Evolutionary conservation across 2,888 invertebrate genomes (phyloP), one percentile per base, ranked within the genome.

Genomic region (Pinctada fucata): DNA sequence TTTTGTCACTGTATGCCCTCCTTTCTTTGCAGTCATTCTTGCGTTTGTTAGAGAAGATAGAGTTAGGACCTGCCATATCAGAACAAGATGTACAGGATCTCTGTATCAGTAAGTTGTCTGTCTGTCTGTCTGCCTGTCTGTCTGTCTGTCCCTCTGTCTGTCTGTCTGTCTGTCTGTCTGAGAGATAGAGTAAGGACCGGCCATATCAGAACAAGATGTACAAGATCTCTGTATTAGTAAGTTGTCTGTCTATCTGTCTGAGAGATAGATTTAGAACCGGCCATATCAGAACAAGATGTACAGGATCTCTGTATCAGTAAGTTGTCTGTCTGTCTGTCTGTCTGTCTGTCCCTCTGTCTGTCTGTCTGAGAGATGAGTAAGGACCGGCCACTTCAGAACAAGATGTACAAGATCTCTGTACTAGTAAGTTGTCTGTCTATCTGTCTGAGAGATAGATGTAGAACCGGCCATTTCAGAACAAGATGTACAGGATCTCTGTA

Each of bases 31-130:
- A 89, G 88, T 82, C 81, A 10, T 84, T 87, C 47, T 82, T 89
- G 3, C 75, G 82, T n/a, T 72, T 87, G 70, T 63, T 89, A 67
- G 88, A 89, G 50, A 85, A 81, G 49, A 51, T 86, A 5, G 74
- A 70, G 31, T 58, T 86, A n/a, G 79, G 79, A 51, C 72, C 64
- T 6, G 47, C 67, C 31, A 74, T 80, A 4, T 74, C 82, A n/a
- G 83, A 86, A 71, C 82, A 88, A 76, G 87, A 87, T 77, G 83
- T 85, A 5, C 76, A 85, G 10, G 84, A 86, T 75, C 79, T 89
- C 31, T 82, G 83, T 79, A 79, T 66, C 47, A 83, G 86, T 87
- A 78, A 76, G 80, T 65, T n/a, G n/a, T 31, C 0, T 31, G 31
- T 1, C 31, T 1, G 31, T 31, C 31, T 1, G 1, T 31, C 1